Conservation (phyloP, 2,113 vertebrate genomes). For the Tychaedon coryphoeus region DNA sequence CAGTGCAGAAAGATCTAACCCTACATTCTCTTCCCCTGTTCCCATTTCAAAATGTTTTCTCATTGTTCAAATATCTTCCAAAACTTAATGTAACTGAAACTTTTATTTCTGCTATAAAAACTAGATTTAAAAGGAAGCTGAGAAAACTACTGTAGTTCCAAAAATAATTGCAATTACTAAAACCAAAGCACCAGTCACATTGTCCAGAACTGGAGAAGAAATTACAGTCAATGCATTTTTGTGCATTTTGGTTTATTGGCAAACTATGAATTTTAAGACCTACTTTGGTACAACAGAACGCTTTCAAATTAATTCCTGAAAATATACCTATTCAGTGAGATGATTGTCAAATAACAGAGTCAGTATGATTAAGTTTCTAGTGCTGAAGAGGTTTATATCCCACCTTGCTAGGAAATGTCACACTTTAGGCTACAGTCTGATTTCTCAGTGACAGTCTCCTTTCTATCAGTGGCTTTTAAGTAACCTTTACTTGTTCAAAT, state of each 20-base stretch:
- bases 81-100: background rate
- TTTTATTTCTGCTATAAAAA: constrained; percentile 39
- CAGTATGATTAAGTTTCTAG: background rate
- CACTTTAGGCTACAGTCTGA: background rate
- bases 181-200: constrained; percentile 28
- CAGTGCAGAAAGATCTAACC: background rate
- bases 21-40: background rate
- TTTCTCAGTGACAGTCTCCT: background rate
- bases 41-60: background rate
- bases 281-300: background rate
- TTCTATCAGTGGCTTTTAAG: background rate
- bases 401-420: background rate
- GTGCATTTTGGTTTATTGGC: constrained; percentile 14
- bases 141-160: constrained; percentile 45
- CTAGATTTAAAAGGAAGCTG: constrained; percentile 61
- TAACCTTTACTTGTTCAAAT: background rate
- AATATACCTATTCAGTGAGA: background rate
- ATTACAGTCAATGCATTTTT: constrained; percentile 29
- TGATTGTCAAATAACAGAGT: background rate
- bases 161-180: constrained; percentile 34
- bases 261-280: background rate
- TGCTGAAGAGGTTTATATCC: background rate
- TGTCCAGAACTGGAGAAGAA: constrained; percentile 71
- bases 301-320: background rate
- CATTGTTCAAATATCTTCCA: background rate